These are phyloP conservation scores for Suncus etruscus DNA, from an alignment of 2,113 vertebrate genomes.

Conservation along the genomic window DNA sequence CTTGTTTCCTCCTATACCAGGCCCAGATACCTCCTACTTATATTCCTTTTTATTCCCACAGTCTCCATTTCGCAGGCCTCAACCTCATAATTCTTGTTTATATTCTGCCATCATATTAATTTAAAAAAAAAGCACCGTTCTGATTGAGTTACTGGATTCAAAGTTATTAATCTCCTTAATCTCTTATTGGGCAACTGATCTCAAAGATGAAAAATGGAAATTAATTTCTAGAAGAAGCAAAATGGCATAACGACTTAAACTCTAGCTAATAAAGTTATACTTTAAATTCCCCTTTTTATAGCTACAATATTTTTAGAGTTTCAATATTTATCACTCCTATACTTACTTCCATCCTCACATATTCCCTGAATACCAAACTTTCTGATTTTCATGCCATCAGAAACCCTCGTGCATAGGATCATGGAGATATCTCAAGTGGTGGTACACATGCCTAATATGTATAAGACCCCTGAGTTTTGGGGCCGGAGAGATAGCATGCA, in stretches of 20 bases:
- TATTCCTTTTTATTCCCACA: neutral
- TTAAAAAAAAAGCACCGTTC: neutral
- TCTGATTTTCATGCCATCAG: neutral
- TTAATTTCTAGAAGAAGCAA: neutral
- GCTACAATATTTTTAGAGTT: neutral
- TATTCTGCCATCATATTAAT: neutral
- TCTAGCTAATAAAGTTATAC: neutral
- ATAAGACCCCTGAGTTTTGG: too few relatives aligned
- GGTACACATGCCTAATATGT: too few relatives aligned
- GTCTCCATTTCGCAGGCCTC: neutral
- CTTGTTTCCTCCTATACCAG: neutral
- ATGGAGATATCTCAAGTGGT: too few relatives aligned
- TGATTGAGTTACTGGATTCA: neutral
- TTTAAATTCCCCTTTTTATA: neutral
- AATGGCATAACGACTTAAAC: neutral
- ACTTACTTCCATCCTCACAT: neutral
- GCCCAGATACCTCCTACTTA: neutral
- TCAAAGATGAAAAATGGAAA: conserved; percentile 8
- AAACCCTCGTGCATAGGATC: too few relatives aligned
- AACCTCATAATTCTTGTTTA: neutral
- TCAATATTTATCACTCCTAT: neutral
- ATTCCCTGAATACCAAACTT: neutral
- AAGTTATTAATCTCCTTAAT: neutral
- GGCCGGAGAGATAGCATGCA: too few relatives aligned
- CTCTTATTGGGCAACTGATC: neutral